Evolutionary conservation across 2,797 vertebrate species (phyloP).

Genomic region (Vultur gryphus): DNA sequence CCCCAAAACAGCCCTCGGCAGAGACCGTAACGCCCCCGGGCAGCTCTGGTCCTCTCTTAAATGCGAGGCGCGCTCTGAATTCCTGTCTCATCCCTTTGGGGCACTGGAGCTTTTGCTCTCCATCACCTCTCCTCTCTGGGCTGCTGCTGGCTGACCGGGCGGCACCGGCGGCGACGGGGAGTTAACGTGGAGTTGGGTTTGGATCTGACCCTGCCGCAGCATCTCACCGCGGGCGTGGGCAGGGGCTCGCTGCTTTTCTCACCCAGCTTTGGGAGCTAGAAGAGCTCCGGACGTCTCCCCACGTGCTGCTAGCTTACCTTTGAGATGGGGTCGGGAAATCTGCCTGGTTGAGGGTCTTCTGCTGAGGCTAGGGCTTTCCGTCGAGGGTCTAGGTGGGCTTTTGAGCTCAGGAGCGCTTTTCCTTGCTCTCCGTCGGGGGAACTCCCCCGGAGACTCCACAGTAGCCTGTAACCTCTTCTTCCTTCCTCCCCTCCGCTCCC

Average conservation of each 20-base stretch:
- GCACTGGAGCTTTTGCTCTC: neutral
- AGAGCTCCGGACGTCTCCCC: neutral
- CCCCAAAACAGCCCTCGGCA: neutral
- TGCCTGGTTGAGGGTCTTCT: neutral
- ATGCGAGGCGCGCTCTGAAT: neutral
- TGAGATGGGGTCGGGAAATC: neutral
- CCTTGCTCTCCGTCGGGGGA: neutral
- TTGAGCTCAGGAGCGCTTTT: too few species aligned
- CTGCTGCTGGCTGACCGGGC: neutral
- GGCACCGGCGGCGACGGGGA: neutral
- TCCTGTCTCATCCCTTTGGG: neutral
- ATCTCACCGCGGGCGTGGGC: neutral
- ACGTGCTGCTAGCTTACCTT: neutral
- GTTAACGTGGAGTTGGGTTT: fast-evolving
- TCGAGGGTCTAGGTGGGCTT: neutral
- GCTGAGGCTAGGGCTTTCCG: neutral
- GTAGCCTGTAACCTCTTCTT: neutral
- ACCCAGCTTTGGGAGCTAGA: neutral
- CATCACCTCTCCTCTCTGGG: neutral
- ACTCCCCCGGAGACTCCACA: fast-evolving
- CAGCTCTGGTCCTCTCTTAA: neutral
- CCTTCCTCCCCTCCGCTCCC: neutral
- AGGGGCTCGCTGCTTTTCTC: neutral
- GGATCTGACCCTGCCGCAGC: fast-evolving
- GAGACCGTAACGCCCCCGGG: neutral